phyloP scores from a whole-genome alignment of 2,888 invertebrate genomes.

The Apodemia mormo region DNA sequence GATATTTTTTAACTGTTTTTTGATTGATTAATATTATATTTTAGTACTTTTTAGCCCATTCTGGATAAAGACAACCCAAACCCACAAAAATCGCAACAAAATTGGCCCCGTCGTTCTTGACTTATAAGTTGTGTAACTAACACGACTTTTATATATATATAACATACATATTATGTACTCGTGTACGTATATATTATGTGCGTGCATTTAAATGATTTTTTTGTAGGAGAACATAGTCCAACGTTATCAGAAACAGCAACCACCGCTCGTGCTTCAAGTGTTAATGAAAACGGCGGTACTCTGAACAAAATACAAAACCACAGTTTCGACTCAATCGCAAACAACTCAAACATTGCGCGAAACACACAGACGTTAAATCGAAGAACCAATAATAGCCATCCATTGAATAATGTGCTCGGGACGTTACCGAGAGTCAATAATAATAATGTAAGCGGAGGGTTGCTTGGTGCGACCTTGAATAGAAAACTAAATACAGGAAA shows the following conservation, averaged over 20 bases:
- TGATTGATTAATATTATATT: too few relatives aligned
- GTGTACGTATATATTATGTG: too few relatives aligned
- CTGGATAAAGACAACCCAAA: too few relatives aligned
- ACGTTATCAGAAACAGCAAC: constrained; percentile 92
- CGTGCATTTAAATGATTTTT: not conserved
- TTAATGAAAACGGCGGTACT: constrained; percentile 71
- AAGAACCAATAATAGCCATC: constrained; percentile 58
- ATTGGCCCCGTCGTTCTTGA: too few relatives aligned
- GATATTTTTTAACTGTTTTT: too few relatives aligned
- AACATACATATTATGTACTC: too few relatives aligned
- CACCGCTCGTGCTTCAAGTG: constrained; percentile 89
- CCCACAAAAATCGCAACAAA: too few relatives aligned
- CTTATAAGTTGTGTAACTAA: too few relatives aligned
- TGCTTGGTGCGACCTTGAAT: constrained; percentile 67
- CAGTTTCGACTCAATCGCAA: constrained; percentile 55
- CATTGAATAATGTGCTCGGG: constrained; percentile 71
- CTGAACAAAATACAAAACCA: constrained; percentile 68
- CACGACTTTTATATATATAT: too few relatives aligned
- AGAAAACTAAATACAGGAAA: constrained; percentile 74
- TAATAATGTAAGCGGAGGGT: constrained; percentile 57
- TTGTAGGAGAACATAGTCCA: constrained; percentile 88
- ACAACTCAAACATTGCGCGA: constrained; percentile 59
- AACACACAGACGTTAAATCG: constrained; percentile 73
- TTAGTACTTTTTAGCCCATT: too few relatives aligned
- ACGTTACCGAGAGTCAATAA: constrained; percentile 72